phyloP scores from a whole-genome alignment of 2,797 vertebrate species.

The Vireo griseus region DNA sequence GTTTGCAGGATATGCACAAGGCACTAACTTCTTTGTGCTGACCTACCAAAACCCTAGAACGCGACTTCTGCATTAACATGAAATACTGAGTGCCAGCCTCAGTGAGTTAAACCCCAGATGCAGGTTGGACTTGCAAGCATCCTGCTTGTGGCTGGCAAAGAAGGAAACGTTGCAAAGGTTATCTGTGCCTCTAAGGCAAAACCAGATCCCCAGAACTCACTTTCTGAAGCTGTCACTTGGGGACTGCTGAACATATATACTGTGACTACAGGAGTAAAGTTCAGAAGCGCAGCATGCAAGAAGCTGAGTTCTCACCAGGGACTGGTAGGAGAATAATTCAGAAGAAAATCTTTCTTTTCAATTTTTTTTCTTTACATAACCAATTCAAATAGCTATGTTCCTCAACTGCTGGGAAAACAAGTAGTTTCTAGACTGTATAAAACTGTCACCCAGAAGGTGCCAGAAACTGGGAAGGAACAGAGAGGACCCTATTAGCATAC shows the following conservation, averaged over 20 bases:
- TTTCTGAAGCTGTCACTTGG: not conserved
- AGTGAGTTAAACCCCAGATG: not conserved
- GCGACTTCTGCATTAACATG: not conserved
- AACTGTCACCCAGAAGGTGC: not conserved
- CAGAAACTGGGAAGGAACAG: not conserved
- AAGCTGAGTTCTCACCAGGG: not conserved
- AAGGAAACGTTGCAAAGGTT: not conserved
- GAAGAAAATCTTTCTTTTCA: not conserved
- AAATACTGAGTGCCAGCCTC: not conserved
- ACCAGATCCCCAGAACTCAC: not conserved
- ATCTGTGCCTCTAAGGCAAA: conserved; percentile 13
- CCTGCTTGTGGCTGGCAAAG: not conserved
- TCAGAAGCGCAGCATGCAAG: not conserved
- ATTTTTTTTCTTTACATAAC: not conserved
- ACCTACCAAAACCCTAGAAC: not conserved
- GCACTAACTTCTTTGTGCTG: not conserved
- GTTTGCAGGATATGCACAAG: not conserved
- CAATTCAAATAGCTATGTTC: not conserved
- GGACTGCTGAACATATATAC: not conserved
- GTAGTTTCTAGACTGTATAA: not conserved
- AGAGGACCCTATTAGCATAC: not conserved
- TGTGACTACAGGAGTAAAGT: not conserved
- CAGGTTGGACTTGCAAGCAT: not conserved
- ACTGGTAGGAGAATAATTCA: not conserved
- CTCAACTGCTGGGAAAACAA: not conserved